Percentiles rank a stretch among this genome's conserved stretches.
phyloP scores from a whole-genome alignment of 2,888 invertebrate genomes.

The Stenchaetothrips biformis region DNA sequence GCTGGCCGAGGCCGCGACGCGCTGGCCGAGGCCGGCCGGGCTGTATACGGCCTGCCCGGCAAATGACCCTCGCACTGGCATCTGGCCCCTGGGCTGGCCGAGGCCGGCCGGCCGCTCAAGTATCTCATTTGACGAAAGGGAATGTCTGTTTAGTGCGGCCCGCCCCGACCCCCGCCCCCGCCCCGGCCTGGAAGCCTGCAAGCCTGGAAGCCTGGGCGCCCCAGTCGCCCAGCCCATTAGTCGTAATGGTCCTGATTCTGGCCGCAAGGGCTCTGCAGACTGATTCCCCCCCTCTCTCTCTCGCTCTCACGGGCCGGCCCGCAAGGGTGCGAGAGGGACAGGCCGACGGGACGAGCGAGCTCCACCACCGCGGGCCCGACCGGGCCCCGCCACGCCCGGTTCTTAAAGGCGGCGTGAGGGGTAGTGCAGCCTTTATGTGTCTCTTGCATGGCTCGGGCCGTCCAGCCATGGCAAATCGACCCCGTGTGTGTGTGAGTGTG shows the following conservation, averaged over 20 bases:
- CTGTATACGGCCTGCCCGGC: not conserved
- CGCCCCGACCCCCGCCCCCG: not conserved
- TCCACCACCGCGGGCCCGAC: not conserved
- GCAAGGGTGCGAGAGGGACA: not conserved
- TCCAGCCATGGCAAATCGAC: too few relatives aligned
- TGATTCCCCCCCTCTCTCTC: not conserved
- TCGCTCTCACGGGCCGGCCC: not conserved
- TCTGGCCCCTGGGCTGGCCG: not conserved
- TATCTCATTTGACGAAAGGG: conserved; percentile 20
- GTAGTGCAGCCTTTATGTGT: too few relatives aligned
- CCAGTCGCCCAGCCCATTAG: not conserved
- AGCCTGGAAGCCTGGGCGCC: not conserved
- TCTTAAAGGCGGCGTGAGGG: too few relatives aligned
- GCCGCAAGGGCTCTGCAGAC: not conserved
- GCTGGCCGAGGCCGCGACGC: too few relatives aligned
- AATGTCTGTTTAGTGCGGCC: conserved; percentile 16
- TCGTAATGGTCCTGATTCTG: conserved; percentile 21
- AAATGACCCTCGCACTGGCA: not conserved
- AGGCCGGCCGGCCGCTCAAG: not conserved
- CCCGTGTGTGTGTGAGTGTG: too few relatives aligned
- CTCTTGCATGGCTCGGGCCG: too few relatives aligned
- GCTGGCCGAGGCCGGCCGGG: too few relatives aligned
- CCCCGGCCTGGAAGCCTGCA: not conserved
- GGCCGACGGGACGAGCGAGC: too few relatives aligned
- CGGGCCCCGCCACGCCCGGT: not conserved